Conservation (phyloP, 1,140 invertebrate species). For the Drosophila mayri region DNA sequence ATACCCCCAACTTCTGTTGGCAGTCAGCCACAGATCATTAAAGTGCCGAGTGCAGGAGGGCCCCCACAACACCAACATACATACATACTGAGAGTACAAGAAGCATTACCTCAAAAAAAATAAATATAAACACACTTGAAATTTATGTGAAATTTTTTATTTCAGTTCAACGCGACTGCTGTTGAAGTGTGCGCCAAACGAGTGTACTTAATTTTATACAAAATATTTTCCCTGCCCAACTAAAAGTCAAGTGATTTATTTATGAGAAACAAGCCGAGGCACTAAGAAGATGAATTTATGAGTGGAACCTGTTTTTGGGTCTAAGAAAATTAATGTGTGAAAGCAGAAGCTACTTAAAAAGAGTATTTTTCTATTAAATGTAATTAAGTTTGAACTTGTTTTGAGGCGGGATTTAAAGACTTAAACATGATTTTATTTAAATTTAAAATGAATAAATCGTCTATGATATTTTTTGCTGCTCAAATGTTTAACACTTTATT, state of each 20-base stretch:
- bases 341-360: constrained; percentile 12
- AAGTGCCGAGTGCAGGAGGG: constrained; percentile 59
- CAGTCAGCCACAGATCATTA: constrained; percentile 63
- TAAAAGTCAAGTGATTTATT: constrained; percentile 69
- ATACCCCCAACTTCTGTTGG: constrained; percentile 23
- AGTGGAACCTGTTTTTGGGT: constrained; percentile 16
- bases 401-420: no score
- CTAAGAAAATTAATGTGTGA: constrained; percentile 14
- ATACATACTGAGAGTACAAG: neutral
- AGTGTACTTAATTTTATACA: constrained; percentile 71
- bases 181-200: constrained; percentile 59
- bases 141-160: constrained; percentile 59
- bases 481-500: neutral
- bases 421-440: neutral
- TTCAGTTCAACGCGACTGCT: constrained; percentile 20
- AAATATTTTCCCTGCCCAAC: constrained; percentile 66
- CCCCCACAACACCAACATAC: constrained; percentile 27
- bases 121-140: constrained; percentile 2
- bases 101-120: neutral
- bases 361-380: constrained; percentile 2
- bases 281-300: constrained; percentile 62
- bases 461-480: neutral
- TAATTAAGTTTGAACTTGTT: constrained; percentile 1
- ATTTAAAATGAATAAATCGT: neutral
- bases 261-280: constrained; percentile 19